Evolutionary conservation across 1,140 invertebrate genomes (phyloP), one percentile per base, ranked within the genome.

Genomic region (Nebria ingens): DNA sequence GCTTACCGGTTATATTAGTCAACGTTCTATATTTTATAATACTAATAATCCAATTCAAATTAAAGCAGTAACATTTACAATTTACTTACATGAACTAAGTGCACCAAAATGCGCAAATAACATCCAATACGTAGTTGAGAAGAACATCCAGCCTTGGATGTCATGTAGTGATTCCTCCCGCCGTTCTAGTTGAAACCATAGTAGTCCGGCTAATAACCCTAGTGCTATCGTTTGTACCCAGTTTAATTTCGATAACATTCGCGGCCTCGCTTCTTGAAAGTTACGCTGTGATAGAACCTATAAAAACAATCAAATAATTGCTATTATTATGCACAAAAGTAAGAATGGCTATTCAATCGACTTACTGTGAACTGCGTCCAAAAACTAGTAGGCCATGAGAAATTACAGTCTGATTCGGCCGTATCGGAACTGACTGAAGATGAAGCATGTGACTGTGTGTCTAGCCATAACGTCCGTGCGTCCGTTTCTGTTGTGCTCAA

Each of bases 51-150:
- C n/a, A n/a, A n/a, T n/a, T n/a, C n/a, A n/a, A n/a, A n/a, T n/a
- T n/a, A n/a, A n/a, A n/a, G n/a, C n/a, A n/a, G n/a, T n/a, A n/a
- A n/a, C n/a, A n/a, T 29, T 29, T 29, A 6, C 15, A 4, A 17
- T 12, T 12, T 17, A 67, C 73, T 67, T 61, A 77, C 75, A 78
- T 68, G 87, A 85, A 63, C 84, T 82, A 15, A 91, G 75, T 54
- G 88, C 85, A 61, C 86, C 85, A 65, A 91, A 91, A 55, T 89
- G 77, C 13, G 87, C 83, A 68, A 89, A 89, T 21, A 91, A 74
- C 84, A 90, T 91, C 88, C 87, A 91, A 65, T 91, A 91, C 20
- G 85, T 89, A 20, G 85, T 86, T 19, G 86, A 87, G 72, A 90
- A 91, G 66, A 91, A 91, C 82, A 90, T 87, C 85, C 86, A 89